Conservation (phyloP, 2,888 invertebrate species). For the Apotomis turbidana region DNA sequence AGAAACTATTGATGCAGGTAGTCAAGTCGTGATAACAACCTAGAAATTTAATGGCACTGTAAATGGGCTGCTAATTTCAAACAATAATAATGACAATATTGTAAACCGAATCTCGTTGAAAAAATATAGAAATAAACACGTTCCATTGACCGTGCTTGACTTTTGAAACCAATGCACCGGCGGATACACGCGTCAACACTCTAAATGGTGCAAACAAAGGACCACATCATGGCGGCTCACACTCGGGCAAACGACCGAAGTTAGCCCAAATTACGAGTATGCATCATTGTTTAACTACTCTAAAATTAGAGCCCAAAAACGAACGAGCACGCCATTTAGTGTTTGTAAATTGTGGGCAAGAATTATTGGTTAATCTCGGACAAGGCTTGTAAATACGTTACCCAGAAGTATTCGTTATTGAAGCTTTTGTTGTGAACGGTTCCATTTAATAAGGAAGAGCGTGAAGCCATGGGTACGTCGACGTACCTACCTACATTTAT, state of each 20-base stretch:
- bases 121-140: slow-evolving; percentile 1
- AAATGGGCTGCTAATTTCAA: slow-evolving; percentile 2
- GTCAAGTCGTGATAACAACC: background rate
- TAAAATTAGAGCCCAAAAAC: slow-evolving; percentile 19
- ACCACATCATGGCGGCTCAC: slow-evolving; percentile 25
- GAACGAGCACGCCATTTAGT: background rate
- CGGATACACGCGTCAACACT: slow-evolving; percentile 20
- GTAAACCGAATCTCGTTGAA: background rate
- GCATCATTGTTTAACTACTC: slow-evolving; percentile 28
- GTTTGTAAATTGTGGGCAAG: slow-evolving; percentile 16
- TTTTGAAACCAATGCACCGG: slow-evolving; percentile 22
- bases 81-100: background rate
- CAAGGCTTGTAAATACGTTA: slow-evolving; percentile 15
- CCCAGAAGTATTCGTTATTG: slow-evolving; percentile 32
- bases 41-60: background rate
- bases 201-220: slow-evolving; percentile 39
- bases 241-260: slow-evolving; percentile 27
- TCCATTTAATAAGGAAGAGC: slow-evolving; percentile 38
- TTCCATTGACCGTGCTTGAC: slow-evolving; percentile 31
- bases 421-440: slow-evolving; percentile 28
- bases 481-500: slow-evolving; percentile 36
- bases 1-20: background rate
- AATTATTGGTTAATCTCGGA: slow-evolving; percentile 19
- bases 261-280: slow-evolving; percentile 28
- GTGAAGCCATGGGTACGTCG: slow-evolving; percentile 33